phyloP scores from a whole-genome alignment of 2,888 invertebrate species.

The Drosophila borealis region DNA sequence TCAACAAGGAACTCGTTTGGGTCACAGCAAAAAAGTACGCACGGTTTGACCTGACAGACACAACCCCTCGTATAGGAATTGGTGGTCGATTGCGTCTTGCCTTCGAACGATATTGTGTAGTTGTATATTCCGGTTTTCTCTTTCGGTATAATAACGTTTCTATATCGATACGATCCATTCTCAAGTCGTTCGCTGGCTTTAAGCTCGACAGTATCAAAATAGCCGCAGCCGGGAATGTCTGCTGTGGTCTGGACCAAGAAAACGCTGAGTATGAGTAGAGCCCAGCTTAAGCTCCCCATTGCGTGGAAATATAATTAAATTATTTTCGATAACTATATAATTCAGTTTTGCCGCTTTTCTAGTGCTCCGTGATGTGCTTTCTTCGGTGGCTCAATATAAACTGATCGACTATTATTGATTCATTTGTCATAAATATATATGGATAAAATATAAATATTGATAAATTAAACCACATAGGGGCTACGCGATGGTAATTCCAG shows the following conservation, averaged over 20 bases:
- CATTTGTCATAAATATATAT: not conserved
- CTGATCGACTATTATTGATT: not conserved
- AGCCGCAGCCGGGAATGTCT: conserved; percentile 36
- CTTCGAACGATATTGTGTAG: conserved; percentile 1
- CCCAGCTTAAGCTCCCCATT: not conserved
- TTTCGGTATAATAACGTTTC: conserved; percentile 52
- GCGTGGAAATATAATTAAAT: not conserved
- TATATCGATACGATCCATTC: conserved; percentile 59
- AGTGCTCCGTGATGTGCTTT: not conserved
- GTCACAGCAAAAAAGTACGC: conserved; percentile 75
- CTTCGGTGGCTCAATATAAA: not conserved
- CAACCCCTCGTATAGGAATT: conserved; percentile 61
- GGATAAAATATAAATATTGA: not conserved
- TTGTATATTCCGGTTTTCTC: conserved; percentile 37
- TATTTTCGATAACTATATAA: not conserved
- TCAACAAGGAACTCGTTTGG: not conserved
- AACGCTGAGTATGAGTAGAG: not conserved
- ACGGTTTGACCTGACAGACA: conserved; percentile 69
- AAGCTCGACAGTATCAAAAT: conserved; percentile 34
- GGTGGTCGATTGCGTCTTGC: rapidly evolving
- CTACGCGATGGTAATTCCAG: not conserved
- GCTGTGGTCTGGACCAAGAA: not conserved
- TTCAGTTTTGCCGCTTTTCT: too few species aligned
- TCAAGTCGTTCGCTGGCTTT: not conserved
- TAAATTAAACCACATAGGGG: not conserved